Conservation (phyloP, 2,888 invertebrate genomes). For the Yponomeuta evonymella region DNA sequence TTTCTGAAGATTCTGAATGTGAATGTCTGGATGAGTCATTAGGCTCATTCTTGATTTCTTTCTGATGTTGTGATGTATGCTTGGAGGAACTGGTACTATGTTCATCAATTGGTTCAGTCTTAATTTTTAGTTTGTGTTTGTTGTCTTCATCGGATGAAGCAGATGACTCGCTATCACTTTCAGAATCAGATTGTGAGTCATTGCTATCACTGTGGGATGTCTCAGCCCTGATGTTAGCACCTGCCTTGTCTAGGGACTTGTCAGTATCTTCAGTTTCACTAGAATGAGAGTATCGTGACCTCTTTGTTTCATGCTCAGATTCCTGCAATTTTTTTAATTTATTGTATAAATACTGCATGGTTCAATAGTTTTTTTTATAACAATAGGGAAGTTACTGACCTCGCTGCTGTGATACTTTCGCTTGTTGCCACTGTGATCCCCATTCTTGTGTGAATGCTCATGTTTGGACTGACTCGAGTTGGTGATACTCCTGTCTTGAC, state of each 20-base stretch:
- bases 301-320: constrained; percentile 49
- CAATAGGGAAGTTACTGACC: constrained; percentile 37
- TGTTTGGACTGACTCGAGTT: constrained; percentile 30
- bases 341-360: constrained; percentile 1
- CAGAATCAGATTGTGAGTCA: constrained; percentile 40
- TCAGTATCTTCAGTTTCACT: constrained; percentile 44
- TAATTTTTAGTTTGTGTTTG: constrained; percentile 42
- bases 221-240: constrained; percentile 37
- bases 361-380: background rate
- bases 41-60: constrained; percentile 33
- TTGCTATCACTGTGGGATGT: constrained; percentile 37
- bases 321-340: constrained; percentile 35
- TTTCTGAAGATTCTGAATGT: constrained; percentile 30
- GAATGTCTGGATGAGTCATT: constrained; percentile 34
- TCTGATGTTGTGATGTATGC: constrained; percentile 36
- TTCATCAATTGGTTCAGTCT: constrained; percentile 34
- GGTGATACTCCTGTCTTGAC: constrained; percentile 25
- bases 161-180: constrained; percentile 45
- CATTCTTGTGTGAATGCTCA: constrained; percentile 45
- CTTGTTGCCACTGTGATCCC: constrained; percentile 49
- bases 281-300: constrained; percentile 43
- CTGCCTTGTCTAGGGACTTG: constrained; percentile 35
- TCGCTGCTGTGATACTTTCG: constrained; percentile 61
- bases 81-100: constrained; percentile 40
- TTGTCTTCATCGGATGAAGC: constrained; percentile 50